Conservation (phyloP, 30 jellyfish, hydroid and myxozoan species). For the Turritopsis dohrnii region DNA sequence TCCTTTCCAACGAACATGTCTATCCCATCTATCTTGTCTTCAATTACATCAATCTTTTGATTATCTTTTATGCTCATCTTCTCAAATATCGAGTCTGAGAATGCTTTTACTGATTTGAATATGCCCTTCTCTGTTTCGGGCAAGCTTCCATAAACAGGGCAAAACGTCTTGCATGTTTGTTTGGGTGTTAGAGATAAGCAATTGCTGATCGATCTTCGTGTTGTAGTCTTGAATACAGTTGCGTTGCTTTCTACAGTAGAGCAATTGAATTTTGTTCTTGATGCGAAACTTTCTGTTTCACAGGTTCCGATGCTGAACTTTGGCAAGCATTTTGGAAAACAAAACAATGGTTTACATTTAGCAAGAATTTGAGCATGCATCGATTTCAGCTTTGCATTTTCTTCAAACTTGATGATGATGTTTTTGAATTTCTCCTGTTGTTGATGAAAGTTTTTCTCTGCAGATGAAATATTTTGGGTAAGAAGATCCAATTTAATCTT, state of each 20-base stretch:
- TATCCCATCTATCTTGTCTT: neutral
- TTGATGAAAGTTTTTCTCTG: neutral
- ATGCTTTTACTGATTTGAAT: neutral
- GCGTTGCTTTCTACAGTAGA: slow-evolving; percentile 1
- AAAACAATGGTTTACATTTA: slow-evolving; percentile 44
- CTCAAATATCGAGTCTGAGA: neutral
- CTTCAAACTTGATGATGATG: neutral
- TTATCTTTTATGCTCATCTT: neutral
- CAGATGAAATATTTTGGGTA: neutral
- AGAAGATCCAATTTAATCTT: neutral
- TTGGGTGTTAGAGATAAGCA: neutral
- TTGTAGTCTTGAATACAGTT: neutral
- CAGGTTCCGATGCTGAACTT: slow-evolving; percentile 35
- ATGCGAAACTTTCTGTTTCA: slow-evolving; percentile 26
- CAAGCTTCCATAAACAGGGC: neutral
- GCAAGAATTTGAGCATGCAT: neutral
- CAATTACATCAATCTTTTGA: neutral
- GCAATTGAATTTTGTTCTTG: slow-evolving; percentile 25
- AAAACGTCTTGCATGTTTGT: neutral
- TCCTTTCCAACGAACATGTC: neutral
- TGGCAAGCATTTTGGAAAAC: slow-evolving; percentile 46
- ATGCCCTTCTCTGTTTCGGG: neutral
- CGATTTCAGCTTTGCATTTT: neutral
- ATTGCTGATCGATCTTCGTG: neutral
- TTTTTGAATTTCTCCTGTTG: neutral